phyloP scores from a whole-genome alignment of 2,888 invertebrate species.

The Linnaemya tessellans region DNA sequence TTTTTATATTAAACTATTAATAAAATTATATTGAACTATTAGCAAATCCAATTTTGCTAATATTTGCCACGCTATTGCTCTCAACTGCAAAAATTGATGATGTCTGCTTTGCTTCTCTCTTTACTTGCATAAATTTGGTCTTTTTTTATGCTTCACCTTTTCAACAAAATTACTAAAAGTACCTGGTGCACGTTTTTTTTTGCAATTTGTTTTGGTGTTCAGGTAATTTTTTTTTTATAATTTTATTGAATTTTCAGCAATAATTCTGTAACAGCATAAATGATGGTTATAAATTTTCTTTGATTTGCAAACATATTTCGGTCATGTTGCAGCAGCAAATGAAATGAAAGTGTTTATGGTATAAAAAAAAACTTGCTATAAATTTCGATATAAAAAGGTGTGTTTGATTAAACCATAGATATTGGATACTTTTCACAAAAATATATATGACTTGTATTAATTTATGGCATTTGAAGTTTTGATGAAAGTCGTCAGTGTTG shows the following conservation, averaged over 20 bases:
- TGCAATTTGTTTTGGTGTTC: not conserved
- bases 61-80: not conserved
- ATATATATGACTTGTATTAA: no score
- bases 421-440: no score
- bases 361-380: not conserved
- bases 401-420: no score
- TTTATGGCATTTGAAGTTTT: no score
- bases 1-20: no score
- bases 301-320: not conserved
- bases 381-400: not conserved
- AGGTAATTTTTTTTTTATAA: not conserved
- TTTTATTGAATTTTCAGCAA: conserved; percentile 44
- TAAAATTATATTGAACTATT: no score
- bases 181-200: not conserved
- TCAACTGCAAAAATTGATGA: not conserved
- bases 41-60: no score
- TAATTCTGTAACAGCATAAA: conserved; percentile 1
- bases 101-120: not conserved
- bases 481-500: no score
- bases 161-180: not conserved
- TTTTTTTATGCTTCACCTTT: not conserved
- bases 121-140: not conserved
- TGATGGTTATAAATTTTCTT: conserved; percentile 8
- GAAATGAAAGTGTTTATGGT: not conserved
- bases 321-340: not conserved